Percentiles rank a stretch among this genome's conserved stretches.
phyloP scores from a whole-genome alignment of 2,888 invertebrate species.

The Agrilus biguttatus region DNA sequence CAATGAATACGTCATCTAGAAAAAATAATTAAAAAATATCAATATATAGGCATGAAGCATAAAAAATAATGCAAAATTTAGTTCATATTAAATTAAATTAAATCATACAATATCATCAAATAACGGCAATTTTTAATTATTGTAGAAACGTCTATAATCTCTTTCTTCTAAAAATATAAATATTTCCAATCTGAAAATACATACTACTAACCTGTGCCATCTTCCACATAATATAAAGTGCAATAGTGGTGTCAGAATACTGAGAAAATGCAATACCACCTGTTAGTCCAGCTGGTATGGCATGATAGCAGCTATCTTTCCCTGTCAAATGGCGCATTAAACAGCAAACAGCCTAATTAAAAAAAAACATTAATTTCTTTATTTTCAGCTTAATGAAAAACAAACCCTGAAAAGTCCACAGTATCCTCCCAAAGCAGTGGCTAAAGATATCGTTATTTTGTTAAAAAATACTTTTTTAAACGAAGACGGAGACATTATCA shows the following conservation, averaged over 20 bases:
- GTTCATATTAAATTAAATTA: too few species aligned
- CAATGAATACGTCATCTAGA: constrained; percentile 55
- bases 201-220: constrained; percentile 49
- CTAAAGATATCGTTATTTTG: constrained; percentile 43
- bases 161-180: too few species aligned
- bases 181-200: too few species aligned
- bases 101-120: too few species aligned
- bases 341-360: constrained; percentile 51
- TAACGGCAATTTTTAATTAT: too few species aligned
- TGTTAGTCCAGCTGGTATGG: constrained; percentile 54
- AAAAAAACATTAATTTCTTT: constrained; percentile 8
- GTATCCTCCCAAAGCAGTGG: constrained; percentile 54
- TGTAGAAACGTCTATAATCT: too few species aligned
- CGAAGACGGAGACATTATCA: constrained; percentile 36
- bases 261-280: constrained; percentile 56
- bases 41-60: too few species aligned
- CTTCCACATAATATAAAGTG: constrained; percentile 76
- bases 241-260: constrained; percentile 63
- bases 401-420: constrained; percentile 52
- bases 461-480: constrained; percentile 38
- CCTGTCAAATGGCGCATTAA: constrained; percentile 44
- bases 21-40: constrained; percentile 11
- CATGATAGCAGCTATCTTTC: constrained; percentile 45
- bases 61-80: too few species aligned
- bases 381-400: constrained; percentile 2